Percentiles rank a stretch among this genome's conserved stretches.
These are phyloP conservation scores for Glaucomys volans DNA, from an alignment of 2,113 vertebrate species.

Conservation along the genomic window DNA sequence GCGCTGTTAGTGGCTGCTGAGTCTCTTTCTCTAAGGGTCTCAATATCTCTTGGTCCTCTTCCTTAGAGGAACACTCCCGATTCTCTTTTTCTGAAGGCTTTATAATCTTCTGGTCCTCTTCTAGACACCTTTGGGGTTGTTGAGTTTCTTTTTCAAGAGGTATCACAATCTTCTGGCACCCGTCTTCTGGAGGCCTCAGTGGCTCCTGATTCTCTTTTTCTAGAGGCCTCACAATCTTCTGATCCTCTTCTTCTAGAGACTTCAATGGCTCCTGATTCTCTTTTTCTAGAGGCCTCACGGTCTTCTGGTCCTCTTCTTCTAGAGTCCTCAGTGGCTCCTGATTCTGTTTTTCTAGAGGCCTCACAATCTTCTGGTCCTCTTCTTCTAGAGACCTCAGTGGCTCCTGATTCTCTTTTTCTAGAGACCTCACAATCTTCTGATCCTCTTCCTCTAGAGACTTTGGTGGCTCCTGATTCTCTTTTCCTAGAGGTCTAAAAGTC, in stretches of 20 bases:
- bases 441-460: neutral
- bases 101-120: neutral
- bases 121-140: neutral
- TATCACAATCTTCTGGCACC: neutral
- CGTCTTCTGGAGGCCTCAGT: neutral
- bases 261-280: neutral
- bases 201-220: neutral
- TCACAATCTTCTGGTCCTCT: neutral
- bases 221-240: neutral
- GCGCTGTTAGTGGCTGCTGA: neutral
- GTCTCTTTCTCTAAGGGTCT: conserved; percentile 25
- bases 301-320: neutral
- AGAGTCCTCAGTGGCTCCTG: neutral
- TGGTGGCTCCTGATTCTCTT: neutral
- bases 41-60: neutral
- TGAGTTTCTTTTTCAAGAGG: neutral
- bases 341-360: neutral
- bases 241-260: conserved; percentile 9
- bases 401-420: neutral
- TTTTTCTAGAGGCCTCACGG: neutral
- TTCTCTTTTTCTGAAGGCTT: neutral
- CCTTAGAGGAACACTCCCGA: neutral
- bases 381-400: conserved; percentile 12
- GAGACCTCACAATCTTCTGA: neutral
- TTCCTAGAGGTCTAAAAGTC: neutral